A percentile compares a stretch with the other conserved stretches of the same genome.
These are phyloP conservation scores for Huso huso DNA, from an alignment of 2,797 vertebrate genomes.

Conservation along the genomic window DNA sequence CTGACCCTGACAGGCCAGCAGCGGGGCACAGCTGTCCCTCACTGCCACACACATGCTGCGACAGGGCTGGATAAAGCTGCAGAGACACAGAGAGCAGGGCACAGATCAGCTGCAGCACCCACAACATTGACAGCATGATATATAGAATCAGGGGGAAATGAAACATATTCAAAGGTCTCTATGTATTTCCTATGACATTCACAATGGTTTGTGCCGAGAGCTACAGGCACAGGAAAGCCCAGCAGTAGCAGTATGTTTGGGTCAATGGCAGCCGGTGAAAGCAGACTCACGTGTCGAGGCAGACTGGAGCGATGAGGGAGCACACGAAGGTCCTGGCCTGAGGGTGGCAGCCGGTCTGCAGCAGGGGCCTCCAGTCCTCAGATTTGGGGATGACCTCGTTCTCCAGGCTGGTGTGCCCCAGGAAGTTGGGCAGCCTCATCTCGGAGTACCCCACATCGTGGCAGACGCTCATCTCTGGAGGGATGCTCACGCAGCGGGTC, in stretches of 20 bases:
- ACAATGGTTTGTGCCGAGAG: no score
- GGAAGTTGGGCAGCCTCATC: conserved; percentile 76
- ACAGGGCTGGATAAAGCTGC: conserved; percentile 79
- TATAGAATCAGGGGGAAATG: background rate
- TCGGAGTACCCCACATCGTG: conserved; percentile 67
- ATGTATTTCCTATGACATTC: no score
- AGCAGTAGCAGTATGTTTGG: background rate
- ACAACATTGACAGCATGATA: background rate
- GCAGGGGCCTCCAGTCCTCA: conserved; percentile 67
- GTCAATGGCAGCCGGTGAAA: background rate
- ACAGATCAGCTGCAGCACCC: background rate
- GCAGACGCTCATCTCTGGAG: conserved; percentile 70
- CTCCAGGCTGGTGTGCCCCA: conserved; percentile 69
- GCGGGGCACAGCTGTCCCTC: conserved; percentile 67
- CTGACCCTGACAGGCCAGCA: conserved; percentile 70
- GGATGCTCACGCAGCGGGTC: conserved; percentile 75
- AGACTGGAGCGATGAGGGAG: conserved; percentile 76
- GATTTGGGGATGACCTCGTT: conserved; percentile 63
- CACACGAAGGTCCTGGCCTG: conserved; percentile 73
- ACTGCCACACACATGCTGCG: conserved; percentile 75
- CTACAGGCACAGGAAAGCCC: background rate
- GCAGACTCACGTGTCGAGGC: conserved; percentile 76
- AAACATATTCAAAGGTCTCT: background rate
- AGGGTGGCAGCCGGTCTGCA: conserved; percentile 72
- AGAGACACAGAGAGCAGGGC: background rate